Percentiles rank a stretch among this genome's conserved stretches.
Evolutionary conservation across 2,888 invertebrate species (phyloP).

Genomic region (Mesorhabditis sp.): DNA sequence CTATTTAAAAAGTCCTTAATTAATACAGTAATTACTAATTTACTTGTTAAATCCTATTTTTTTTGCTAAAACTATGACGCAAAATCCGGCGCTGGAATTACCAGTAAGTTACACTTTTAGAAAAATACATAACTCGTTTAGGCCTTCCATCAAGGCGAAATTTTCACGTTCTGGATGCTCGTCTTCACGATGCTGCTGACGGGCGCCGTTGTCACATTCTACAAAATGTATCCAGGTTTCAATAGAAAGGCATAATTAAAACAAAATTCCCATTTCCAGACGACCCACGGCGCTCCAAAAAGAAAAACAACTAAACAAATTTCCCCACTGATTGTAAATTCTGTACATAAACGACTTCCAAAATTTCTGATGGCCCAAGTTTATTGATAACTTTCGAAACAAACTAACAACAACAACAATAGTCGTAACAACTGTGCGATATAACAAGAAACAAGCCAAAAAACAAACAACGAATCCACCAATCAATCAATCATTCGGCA

Average conservation of each 20-base stretch:
- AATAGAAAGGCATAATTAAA: background rate
- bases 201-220: background rate
- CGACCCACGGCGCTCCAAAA: background rate
- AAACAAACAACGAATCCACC: background rate
- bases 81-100: no score
- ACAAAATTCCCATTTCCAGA: background rate
- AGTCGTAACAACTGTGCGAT: no score
- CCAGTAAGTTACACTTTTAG: no score
- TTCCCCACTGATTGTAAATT: no score
- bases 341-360: no score
- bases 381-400: no score
- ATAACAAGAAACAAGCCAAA: background rate
- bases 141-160: background rate
- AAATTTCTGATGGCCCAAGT: no score
- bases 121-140: background rate
- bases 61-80: no score
- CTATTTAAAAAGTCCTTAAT: no score
- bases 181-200: background rate
- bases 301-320: background rate
- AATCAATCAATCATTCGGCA: slow-evolving; percentile 3
- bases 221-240: background rate
- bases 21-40: no score
- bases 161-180: background rate
- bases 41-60: no score
- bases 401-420: no score